A percentile compares a stretch with the other conserved stretches of the same genome.
Evolutionary conservation across 2,797 vertebrate genomes (phyloP).

Genomic region (Podarcis lilfordi): DNA sequence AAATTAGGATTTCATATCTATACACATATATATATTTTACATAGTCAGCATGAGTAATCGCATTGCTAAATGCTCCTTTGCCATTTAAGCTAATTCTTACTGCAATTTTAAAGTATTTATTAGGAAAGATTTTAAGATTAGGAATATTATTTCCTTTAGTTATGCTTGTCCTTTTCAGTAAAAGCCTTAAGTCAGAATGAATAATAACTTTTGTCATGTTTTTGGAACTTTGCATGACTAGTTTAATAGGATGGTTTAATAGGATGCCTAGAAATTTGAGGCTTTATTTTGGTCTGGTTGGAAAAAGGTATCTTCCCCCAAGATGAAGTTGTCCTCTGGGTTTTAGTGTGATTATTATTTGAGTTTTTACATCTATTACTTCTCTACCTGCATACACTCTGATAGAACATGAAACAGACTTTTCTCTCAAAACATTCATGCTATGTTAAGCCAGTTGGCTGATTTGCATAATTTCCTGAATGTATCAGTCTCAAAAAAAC

Average conservation of each 20-base stretch:
- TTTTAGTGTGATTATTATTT: conserved; percentile 35
- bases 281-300: conserved; percentile 65
- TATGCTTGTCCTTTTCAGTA: conserved; percentile 56
- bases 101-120: conserved; percentile 71
- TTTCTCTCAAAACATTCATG: neutral
- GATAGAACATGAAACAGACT: conserved; percentile 24
- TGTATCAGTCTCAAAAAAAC: neutral
- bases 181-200: conserved; percentile 48
- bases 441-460: conserved; percentile 3
- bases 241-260: conserved; percentile 49
- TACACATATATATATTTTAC: conserved; percentile 64
- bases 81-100: conserved; percentile 66
- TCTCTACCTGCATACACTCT: conserved; percentile 20
- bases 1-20: conserved; percentile 71
- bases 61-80: conserved; percentile 66
- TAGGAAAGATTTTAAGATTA: conserved; percentile 70
- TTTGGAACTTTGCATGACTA: conserved; percentile 56
- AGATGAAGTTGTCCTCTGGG: conserved; percentile 43
- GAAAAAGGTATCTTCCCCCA: conserved; percentile 46
- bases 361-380: conserved; percentile 33
- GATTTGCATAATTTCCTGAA: neutral
- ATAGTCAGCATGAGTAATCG: conserved; percentile 68
- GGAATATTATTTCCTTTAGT: conserved; percentile 68
- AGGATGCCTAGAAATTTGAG: conserved; percentile 13
- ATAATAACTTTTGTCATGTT: conserved; percentile 47